These are phyloP conservation scores for Dipodomys ordii DNA, from an alignment of 2,113 vertebrate species.

Conservation along the genomic window DNA sequence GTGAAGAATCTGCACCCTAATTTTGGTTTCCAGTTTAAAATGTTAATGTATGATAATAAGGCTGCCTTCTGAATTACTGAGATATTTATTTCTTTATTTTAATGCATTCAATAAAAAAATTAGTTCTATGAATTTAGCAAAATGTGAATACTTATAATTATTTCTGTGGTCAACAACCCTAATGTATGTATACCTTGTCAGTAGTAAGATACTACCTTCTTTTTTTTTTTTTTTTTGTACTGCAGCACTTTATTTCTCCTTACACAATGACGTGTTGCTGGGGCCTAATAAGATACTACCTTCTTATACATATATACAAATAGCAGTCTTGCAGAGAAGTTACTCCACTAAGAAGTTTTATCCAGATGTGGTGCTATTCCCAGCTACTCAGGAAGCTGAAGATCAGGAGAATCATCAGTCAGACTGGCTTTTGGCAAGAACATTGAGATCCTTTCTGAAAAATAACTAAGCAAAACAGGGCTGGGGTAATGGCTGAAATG, in stretches of 20 bases:
- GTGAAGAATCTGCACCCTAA: background rate
- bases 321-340: background rate
- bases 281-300: background rate
- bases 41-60: conserved; percentile 59
- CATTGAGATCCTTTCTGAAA: no score
- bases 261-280: no score
- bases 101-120: conserved; percentile 43
- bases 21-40: conserved; percentile 38
- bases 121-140: conserved; percentile 48
- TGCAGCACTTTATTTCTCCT: no score
- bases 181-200: conserved; percentile 24
- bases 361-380: no score
- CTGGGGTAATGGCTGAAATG: no score
- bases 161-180: conserved; percentile 17
- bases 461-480: no score
- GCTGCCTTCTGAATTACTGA: conserved; percentile 19
- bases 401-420: no score
- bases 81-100: conserved; percentile 52
- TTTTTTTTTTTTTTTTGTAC: background rate
- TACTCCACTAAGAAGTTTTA: no score
- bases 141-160: background rate
- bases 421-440: no score
- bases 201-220: background rate
- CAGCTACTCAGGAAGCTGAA: no score
- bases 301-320: background rate